Evolutionary conservation across 2,113 vertebrate species (phyloP).

Genomic region (Chloebia gouldiae): DNA sequence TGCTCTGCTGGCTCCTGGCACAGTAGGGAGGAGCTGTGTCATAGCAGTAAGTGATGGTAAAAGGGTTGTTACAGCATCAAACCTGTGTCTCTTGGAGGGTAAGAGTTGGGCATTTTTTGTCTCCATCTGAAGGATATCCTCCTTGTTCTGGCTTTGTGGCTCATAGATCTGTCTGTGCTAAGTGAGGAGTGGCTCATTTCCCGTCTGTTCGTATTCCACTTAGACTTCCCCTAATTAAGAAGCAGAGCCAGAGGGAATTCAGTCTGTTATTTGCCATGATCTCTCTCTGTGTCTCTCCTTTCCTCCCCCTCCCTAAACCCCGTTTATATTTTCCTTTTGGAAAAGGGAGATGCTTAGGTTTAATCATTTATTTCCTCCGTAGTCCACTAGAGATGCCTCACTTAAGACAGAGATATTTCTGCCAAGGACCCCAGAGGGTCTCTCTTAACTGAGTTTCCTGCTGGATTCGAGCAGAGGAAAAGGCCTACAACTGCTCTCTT

Average conservation of each 20-base stretch:
- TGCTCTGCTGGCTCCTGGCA: not conserved
- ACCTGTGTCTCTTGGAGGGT: not conserved
- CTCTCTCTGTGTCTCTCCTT: not conserved
- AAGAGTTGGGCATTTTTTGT: not conserved
- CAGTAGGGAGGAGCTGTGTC: not conserved
- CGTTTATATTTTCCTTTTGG: not conserved
- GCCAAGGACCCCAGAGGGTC: rapidly evolving
- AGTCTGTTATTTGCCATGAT: constrained; percentile 1
- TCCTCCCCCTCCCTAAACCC: not conserved
- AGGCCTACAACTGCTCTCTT: not conserved
- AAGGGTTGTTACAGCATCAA: not conserved
- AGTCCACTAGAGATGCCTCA: not conserved
- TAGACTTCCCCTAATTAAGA: constrained; percentile 42
- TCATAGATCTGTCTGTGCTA: not conserved
- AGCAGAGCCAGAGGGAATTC: constrained; percentile 19
- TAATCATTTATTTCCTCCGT: not conserved
- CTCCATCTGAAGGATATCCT: not conserved
- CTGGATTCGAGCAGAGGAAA: not conserved
- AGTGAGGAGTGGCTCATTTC: constrained; percentile 7
- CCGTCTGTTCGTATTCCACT: constrained; percentile 47
- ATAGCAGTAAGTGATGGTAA: not conserved
- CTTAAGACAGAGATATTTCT: not conserved
- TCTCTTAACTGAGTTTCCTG: not conserved
- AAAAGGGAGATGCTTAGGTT: not conserved
- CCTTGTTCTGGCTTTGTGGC: not conserved